Conservation (phyloP, 2,797 vertebrate species). For the Atherinosoma microstoma region DNA sequence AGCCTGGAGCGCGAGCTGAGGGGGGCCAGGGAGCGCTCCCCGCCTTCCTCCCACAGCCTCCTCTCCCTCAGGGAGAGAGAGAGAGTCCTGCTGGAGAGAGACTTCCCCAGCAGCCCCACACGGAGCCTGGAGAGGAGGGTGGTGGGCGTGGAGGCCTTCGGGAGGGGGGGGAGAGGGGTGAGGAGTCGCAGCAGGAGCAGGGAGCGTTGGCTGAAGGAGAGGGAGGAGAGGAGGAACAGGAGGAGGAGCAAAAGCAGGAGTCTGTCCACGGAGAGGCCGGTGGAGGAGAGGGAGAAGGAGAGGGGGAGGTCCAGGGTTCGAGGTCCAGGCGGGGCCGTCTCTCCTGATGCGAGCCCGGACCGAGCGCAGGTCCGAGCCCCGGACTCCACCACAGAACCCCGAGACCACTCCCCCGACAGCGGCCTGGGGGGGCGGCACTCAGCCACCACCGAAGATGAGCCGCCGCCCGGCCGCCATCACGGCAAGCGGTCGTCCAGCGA, state of each 20-base stretch:
- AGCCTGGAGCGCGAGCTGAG: slow-evolving; percentile 91
- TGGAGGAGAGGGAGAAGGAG: slow-evolving; percentile 85
- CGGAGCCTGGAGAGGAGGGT: slow-evolving; percentile 88
- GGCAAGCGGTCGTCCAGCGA: slow-evolving; percentile 67
- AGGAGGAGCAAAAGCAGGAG: slow-evolving; percentile 84
- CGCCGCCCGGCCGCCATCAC: slow-evolving; percentile 73
- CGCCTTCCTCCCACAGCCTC: slow-evolving; percentile 84
- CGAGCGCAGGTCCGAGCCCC: slow-evolving; percentile 87
- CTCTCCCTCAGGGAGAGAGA: slow-evolving; percentile 87
- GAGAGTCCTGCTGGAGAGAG: slow-evolving; percentile 87
- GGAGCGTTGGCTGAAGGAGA: slow-evolving; percentile 89
- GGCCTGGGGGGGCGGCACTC: slow-evolving; percentile 24
- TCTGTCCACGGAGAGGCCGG: slow-evolving; percentile 84
- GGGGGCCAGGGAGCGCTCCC: slow-evolving; percentile 87
- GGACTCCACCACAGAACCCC: slow-evolving; percentile 87
- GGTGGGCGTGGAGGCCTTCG: slow-evolving; percentile 87
- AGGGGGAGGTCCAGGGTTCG: slow-evolving; percentile 83
- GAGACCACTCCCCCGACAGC: slow-evolving; percentile 84
- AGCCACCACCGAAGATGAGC: slow-evolving; percentile 59
- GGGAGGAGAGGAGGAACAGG: slow-evolving; percentile 89
- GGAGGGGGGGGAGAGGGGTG: slow-evolving; percentile 67
- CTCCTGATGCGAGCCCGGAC: slow-evolving; percentile 90
- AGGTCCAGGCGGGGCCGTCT: slow-evolving; percentile 72
- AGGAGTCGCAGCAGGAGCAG: slow-evolving; percentile 89
- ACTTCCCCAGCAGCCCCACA: slow-evolving; percentile 86